Percentiles rank a stretch among this genome's conserved stretches.
These are phyloP conservation scores for Melipona quadrifasciata DNA, from an alignment of 1,140 invertebrate genomes.

Conservation along the genomic window DNA sequence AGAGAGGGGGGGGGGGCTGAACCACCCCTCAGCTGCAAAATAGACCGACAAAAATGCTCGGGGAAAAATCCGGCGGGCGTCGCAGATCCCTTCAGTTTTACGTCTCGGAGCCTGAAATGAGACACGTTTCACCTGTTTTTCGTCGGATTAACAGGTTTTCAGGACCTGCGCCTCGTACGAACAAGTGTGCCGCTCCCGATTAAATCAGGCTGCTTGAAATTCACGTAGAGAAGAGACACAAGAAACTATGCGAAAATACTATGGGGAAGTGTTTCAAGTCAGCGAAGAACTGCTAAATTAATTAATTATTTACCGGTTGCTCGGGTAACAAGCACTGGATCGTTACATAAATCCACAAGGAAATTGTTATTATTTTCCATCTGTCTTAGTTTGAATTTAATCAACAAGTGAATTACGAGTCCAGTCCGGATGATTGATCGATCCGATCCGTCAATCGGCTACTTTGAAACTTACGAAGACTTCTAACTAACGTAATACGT, in stretches of 20 bases:
- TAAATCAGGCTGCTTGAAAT: not conserved
- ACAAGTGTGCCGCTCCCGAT: slow-evolving; percentile 1
- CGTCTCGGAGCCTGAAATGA: not conserved
- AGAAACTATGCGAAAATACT: not conserved
- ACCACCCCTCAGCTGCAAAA: slow-evolving; percentile 47
- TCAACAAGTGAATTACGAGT: no score
- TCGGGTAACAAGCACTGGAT: no score
- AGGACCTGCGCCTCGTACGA: not conserved
- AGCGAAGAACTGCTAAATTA: no score
- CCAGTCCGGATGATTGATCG: no score
- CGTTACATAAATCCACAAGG: no score
- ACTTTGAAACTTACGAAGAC: not conserved
- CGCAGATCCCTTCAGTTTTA: slow-evolving; percentile 1
- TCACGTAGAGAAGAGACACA: no score
- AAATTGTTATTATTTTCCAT: no score
- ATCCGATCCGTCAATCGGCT: no score
- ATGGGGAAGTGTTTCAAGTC: no score
- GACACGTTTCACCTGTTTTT: slow-evolving; percentile 35
- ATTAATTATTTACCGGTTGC: no score
- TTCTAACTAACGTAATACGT: not conserved
- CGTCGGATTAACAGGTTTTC: slow-evolving; percentile 30
- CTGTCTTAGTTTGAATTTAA: no score
- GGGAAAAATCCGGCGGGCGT: slow-evolving; percentile 53
- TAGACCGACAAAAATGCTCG: slow-evolving; percentile 66
- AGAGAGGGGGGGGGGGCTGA: not conserved